Conservation (phyloP, 2,113 vertebrate species). For the Corydoras sp. region DNA sequence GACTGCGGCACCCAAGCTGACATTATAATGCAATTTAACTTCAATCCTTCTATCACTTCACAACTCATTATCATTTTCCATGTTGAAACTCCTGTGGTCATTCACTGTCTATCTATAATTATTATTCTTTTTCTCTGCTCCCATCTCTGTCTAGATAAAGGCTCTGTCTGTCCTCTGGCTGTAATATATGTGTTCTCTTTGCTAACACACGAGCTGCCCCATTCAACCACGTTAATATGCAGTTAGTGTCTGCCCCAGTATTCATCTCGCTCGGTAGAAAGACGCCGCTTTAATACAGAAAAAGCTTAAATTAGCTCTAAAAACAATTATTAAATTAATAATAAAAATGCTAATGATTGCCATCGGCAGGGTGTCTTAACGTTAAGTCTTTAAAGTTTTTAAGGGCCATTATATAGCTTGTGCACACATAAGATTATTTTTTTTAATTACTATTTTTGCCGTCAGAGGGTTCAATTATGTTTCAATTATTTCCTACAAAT, state of each 20-base stretch:
- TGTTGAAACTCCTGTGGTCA: conserved; percentile 1
- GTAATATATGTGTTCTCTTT: conserved; percentile 15
- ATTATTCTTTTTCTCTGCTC: conserved; percentile 1
- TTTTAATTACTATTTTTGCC: neutral
- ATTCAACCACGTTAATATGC: conserved; percentile 23
- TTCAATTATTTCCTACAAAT: no score
- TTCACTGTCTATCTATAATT: conserved; percentile 3
- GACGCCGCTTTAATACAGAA: neutral
- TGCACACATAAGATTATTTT: neutral
- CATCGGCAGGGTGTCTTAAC: no score
- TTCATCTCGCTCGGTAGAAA: conserved; percentile 6
- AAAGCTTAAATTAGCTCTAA: no score
- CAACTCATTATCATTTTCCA: conserved; percentile 8
- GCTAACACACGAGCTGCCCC: conserved; percentile 9
- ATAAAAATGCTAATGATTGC: no score
- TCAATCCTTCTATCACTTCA: neutral
- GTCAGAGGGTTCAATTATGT: neutral
- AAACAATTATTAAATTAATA: no score
- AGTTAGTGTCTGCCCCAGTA: neutral
- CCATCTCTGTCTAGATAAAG: conserved; percentile 1
- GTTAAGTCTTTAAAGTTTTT: neutral
- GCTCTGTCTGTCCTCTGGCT: conserved; percentile 3
- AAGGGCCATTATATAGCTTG: neutral
- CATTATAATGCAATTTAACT: conserved; percentile 15
- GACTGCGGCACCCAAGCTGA: neutral